Conservation (phyloP, 2,113 vertebrate genomes). For the Dicerorhinus sumatrensis region DNA sequence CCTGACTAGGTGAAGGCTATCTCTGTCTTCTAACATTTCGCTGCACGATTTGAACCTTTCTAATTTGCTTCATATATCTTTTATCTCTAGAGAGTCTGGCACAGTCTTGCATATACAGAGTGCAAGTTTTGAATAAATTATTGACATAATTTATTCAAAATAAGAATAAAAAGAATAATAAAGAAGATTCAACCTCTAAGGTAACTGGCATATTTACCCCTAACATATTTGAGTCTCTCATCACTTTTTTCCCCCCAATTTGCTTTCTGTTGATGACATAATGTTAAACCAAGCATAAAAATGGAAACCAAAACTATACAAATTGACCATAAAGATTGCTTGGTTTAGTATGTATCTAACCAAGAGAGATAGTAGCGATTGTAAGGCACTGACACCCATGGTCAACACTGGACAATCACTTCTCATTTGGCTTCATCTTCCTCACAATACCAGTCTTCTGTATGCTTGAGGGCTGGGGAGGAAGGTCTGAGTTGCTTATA, state of each 20-base stretch:
- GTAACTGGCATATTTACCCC: not conserved
- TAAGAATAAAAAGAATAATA: not conserved
- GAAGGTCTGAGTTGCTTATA: not conserved
- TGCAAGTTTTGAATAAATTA: not conserved
- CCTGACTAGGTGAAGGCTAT: not conserved
- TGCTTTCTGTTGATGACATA: not conserved
- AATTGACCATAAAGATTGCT: not conserved
- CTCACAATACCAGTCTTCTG: not conserved
- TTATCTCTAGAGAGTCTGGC: not conserved
- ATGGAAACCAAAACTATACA: not conserved
- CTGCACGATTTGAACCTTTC: not conserved
- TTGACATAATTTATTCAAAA: too few species aligned
- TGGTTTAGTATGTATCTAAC: not conserved
- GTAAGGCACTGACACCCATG: not conserved
- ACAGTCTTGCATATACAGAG: not conserved
- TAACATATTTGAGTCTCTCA: not conserved
- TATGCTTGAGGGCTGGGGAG: not conserved
- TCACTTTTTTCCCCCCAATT: not conserved
- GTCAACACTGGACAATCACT: not conserved
- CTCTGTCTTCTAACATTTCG: not conserved
- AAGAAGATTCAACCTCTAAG: not conserved
- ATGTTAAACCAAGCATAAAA: conserved; percentile 5
- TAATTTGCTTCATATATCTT: not conserved
- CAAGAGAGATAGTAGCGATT: not conserved
- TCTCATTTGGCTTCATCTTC: not conserved